Base-by-base conservation (phyloP, 2,113 vertebrate genomes). In the Ammodytes dubius region DNA sequence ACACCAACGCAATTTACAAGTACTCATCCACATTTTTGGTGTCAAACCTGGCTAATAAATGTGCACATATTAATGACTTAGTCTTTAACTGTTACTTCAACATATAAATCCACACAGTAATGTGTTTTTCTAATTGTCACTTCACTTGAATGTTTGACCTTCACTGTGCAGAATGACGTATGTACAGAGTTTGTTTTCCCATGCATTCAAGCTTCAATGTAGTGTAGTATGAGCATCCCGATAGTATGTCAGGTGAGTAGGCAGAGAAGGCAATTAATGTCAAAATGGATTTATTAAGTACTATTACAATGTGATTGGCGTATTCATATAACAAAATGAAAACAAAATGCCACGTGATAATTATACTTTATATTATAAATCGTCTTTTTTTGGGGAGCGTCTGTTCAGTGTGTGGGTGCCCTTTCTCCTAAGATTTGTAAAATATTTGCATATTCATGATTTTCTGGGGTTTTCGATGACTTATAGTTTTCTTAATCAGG, bases 101-200 rank as follows among this genome's bases (percentile, higher is more conserved):
- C 15, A 19, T 11, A 6, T 39, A 3, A 65, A 59, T 53, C 8
- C 14, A n/a, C 47, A 27, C 12, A 70, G 27, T 35, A 2, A 66
- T 66, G 49, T 58, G 56, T 77, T 60, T 74, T 4, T 10, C 2
- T 52, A 74, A 4, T 45, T 39, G 47, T 37, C 70, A 17, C 49
- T 68, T 52, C 27, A 77, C 15, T 58, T 77, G 27, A 12, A 71
- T 43, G 57, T 71, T 45, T 77, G 61, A 80, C 60, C 56, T 64
- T 64, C 27, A 59, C 14, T 65, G 27, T 54, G 58, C 43, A 40
- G 57, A 63, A 17, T 63, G 39, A 72, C 12, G 7, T 13, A 56
- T 72, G 63, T 60, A 7, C 9, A 49, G 27, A 27, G 60, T 27
- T 60, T 64, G 57, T 58, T 67, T 74, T 79, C 52, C 45, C 50